A percentile compares a stretch with the other conserved stretches of the same genome.
phyloP scores from a whole-genome alignment of 2,888 invertebrate genomes.

The Hedya salicella region DNA sequence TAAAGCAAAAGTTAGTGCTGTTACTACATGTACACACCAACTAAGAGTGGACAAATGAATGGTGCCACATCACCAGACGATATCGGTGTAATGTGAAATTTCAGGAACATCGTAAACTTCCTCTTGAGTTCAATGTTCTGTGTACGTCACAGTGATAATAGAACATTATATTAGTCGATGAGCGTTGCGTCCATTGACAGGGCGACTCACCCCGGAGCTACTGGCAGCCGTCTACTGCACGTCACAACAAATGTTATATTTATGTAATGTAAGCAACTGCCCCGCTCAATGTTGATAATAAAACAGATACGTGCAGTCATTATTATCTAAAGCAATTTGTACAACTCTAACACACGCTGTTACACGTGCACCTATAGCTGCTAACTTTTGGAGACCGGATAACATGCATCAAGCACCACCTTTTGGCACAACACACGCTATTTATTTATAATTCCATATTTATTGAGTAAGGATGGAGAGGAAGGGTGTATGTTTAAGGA shows the following conservation, averaged over 20 bases:
- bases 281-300: slow-evolving; percentile 34
- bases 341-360: slow-evolving; percentile 1
- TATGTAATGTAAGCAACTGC: slow-evolving; percentile 46
- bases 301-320: slow-evolving; percentile 14
- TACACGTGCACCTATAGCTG: not conserved
- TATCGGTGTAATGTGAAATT: slow-evolving; percentile 68
- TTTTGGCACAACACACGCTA: too few relatives aligned
- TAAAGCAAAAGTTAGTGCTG: too few relatives aligned
- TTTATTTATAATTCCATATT: too few relatives aligned
- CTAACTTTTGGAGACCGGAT: not conserved
- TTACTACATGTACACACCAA: too few relatives aligned
- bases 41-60: not conserved
- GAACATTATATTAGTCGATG: slow-evolving; percentile 61
- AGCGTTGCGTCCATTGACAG: slow-evolving; percentile 76
- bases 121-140: slow-evolving; percentile 81
- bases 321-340: slow-evolving; percentile 23
- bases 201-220: slow-evolving; percentile 66
- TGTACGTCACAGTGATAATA: slow-evolving; percentile 78
- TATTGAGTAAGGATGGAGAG: too few relatives aligned
- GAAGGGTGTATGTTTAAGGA: too few relatives aligned
- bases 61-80: slow-evolving; percentile 46
- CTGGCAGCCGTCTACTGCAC: slow-evolving; percentile 47
- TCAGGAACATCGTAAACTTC: slow-evolving; percentile 77
- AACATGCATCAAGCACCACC: too few relatives aligned
- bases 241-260: slow-evolving; percentile 47